A percentile compares a stretch with the other conserved stretches of the same genome.
Evolutionary conservation across 2,113 vertebrate species (phyloP).

Genomic region (Coryphaenoides rupestris): DNA sequence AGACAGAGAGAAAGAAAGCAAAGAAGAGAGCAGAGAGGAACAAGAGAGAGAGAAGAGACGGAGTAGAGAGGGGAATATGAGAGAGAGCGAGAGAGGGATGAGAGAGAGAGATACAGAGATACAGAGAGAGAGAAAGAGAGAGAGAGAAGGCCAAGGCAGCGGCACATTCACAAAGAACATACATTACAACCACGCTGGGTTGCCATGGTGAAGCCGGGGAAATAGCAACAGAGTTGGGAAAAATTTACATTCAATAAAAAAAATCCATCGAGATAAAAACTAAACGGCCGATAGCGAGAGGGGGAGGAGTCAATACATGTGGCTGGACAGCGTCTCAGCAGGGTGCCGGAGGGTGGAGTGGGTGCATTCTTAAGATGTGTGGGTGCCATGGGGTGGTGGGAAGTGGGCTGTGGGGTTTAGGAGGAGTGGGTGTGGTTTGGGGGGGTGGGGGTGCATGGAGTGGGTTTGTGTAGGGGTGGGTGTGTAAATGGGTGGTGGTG

Average conservation of each 20-base stretch:
- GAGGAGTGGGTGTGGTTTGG: too few species aligned
- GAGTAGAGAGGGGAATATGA: too few species aligned
- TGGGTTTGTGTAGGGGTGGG: too few species aligned
- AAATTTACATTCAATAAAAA: constrained; percentile 49
- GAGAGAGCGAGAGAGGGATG: too few species aligned
- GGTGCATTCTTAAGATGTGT: background rate
- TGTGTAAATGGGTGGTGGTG: background rate
- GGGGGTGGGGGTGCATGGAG: too few species aligned
- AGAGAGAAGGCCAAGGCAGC: constrained; percentile 36
- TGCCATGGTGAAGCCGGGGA: constrained; percentile 64
- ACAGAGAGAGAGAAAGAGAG: constrained; percentile 1
- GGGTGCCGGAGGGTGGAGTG: constrained; percentile 20
- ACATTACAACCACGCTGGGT: constrained; percentile 66
- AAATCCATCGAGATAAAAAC: constrained; percentile 31
- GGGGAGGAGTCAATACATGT: too few species aligned
- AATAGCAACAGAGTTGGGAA: constrained; percentile 32
- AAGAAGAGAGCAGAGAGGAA: too few species aligned
- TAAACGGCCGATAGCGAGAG: too few species aligned
- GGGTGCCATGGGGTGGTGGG: constrained; percentile 5
- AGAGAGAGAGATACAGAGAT: too few species aligned
- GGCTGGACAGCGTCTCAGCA: constrained; percentile 1
- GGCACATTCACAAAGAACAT: constrained; percentile 62
- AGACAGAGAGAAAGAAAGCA: too few species aligned
- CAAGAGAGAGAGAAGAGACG: too few species aligned
- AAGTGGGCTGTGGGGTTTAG: constrained; percentile 24